Evolutionary conservation across 35 echinoderm and acorn worm genomes (phyloP).

Genomic region (Strongylocentrotus purpuratus): DNA sequence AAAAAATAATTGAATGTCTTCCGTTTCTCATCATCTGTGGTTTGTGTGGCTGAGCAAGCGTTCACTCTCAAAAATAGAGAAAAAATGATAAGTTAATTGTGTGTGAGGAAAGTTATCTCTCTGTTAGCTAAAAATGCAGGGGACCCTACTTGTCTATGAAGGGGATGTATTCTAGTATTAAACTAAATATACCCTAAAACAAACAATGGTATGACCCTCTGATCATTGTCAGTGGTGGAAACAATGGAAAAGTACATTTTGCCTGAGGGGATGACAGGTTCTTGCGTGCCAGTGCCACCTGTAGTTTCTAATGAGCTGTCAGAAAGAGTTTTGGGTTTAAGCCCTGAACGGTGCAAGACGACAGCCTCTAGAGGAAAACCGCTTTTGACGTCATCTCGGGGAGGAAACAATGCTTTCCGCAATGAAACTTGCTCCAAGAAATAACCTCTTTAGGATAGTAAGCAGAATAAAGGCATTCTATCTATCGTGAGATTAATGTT

Average conservation of each 20-base stretch:
- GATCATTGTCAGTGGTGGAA: not conserved
- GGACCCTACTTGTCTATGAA: not conserved
- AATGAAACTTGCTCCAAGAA: slow-evolving; percentile 21
- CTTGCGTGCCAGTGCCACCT: slow-evolving; percentile 34
- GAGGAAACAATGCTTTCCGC: slow-evolving; percentile 33
- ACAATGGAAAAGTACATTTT: slow-evolving; percentile 40
- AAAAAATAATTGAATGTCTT: slow-evolving; percentile 14
- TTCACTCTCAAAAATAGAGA: not conserved
- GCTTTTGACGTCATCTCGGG: slow-evolving; percentile 29
- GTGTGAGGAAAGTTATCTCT: not conserved
- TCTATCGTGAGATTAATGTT: not conserved
- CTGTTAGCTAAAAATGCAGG: not conserved
- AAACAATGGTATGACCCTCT: not conserved
- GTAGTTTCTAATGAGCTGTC: slow-evolving; percentile 26
- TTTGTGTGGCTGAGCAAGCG: not conserved
- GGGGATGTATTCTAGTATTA: not conserved
- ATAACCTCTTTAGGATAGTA: not conserved
- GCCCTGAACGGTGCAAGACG: slow-evolving; percentile 11
- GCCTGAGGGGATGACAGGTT: slow-evolving; percentile 13
- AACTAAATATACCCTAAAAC: not conserved
- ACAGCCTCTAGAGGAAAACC: not conserved
- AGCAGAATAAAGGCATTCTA: not conserved
- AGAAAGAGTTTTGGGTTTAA: slow-evolving; percentile 20
- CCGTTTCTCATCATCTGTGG: not conserved
- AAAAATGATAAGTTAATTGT: not conserved